Base-by-base conservation (phyloP, 2,797 vertebrate species). In the Ctenopoma multispine region DNA sequence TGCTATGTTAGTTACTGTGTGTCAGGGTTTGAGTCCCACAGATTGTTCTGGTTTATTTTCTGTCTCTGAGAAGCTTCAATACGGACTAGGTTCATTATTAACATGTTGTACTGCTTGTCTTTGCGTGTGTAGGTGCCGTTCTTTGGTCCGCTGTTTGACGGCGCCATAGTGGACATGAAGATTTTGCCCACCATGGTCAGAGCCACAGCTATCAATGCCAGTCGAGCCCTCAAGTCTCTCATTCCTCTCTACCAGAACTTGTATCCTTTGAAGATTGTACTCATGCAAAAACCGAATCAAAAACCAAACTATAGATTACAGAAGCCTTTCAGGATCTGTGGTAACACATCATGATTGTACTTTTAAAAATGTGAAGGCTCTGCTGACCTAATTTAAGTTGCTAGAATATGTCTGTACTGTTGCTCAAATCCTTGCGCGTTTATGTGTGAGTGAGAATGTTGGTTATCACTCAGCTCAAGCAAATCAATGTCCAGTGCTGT, bases 221-320 rank as follows among this genome's bases (percentile, higher is more conserved):
- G 98, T 86, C 96, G 97, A 79, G 97, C 98, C 27, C 92, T 99
- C 70, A 99, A 99, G 84, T 99, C 97, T 7, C 95, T 99, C 89
- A 99, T 99, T 76, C 96, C 98, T 2, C 93, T 99, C 13, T 99
- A 99, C 94, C 97, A 99, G 92, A 99, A 97, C 91, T 99, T 99
- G 98, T 99, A 99, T 99, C 97, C 97, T 99, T 91, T 84, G 2
- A 72, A 74, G 47, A 18, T 13, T 11, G 4, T 13, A 3, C 8
- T 64, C 7, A 46, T 51, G 6, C 53, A 29, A 23, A 54, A 51
- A n/a, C 21, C 1, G 4, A 9, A 67, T 21, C 38, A 50, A 12
- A 66, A 36, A 36, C 14, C 12, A 47, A 55, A 75, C 66, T n/a
- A 81, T 87, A 81, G 43, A 81, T 79, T 18, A 29, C 4, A 43